Evolutionary conservation across 2,888 invertebrate species (phyloP).

Genomic region (Lydus trimaculatus): DNA sequence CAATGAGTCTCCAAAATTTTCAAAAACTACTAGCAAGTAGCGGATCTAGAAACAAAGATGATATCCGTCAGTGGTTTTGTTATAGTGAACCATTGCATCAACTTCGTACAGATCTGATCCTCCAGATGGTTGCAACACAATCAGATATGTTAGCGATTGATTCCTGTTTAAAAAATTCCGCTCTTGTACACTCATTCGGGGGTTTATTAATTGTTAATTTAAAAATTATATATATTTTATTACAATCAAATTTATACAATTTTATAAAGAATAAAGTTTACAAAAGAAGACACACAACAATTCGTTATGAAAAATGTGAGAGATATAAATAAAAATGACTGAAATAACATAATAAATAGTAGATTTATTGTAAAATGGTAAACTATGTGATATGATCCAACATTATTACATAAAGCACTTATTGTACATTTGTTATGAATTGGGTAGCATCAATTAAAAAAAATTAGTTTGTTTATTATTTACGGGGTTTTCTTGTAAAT

Average conservation of each 20-base stretch:
- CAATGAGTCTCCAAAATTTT: no score
- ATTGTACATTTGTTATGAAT: background rate
- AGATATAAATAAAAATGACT: background rate
- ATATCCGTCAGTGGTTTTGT: no score
- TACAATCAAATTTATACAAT: background rate
- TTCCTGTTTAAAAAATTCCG: no score
- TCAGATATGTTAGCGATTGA: no score
- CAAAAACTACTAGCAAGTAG: no score
- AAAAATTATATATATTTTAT: background rate
- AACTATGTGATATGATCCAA: constrained; percentile 3
- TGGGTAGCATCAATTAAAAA: no score
- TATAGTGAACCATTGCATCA: no score
- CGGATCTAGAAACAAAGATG: no score
- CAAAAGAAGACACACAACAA: background rate
- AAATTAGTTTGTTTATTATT: background rate
- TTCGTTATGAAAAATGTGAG: background rate
- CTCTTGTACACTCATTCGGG: no score
- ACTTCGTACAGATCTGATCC: no score
- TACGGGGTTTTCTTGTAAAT: background rate
- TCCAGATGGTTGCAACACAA: no score
- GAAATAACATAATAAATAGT: background rate
- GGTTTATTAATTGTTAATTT: no score
- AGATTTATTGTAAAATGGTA: background rate
- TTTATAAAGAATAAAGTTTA: background rate
- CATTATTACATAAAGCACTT: background rate